A percentile compares a stretch with the other conserved stretches of the same genome.
phyloP scores from a whole-genome alignment of 2,888 invertebrate genomes.

The Amphipoea lucens region DNA sequence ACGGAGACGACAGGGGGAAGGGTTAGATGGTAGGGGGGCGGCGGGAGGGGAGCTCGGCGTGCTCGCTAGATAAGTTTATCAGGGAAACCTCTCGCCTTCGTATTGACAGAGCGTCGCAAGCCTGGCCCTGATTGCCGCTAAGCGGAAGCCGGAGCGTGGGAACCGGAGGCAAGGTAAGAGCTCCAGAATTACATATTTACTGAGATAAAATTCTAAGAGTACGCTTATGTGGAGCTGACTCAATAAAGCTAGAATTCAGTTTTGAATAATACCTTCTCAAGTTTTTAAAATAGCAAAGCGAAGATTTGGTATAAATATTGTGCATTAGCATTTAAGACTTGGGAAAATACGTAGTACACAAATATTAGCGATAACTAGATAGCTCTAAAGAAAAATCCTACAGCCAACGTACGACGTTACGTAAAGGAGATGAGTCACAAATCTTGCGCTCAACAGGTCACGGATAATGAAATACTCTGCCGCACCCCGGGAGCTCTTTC shows the following conservation, averaged over 20 bases:
- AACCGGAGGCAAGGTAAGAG: constrained; percentile 82
- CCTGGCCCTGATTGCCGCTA: constrained; percentile 88
- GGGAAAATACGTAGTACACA: constrained; percentile 32
- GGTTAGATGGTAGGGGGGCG: constrained; percentile 66
- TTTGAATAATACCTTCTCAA: constrained; percentile 20
- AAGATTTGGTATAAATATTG: constrained; percentile 39
- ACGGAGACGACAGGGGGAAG: constrained; percentile 80
- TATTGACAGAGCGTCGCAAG: constrained; percentile 89
- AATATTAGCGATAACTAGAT: constrained; percentile 53
- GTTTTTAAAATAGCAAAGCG: constrained; percentile 19
- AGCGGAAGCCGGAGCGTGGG: constrained; percentile 86
- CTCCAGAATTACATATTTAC: constrained; percentile 77
- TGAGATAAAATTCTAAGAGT: constrained; percentile 77
- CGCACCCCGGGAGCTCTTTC: constrained; percentile 82
- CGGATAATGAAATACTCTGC: constrained; percentile 86
- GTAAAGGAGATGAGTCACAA: constrained; percentile 83
- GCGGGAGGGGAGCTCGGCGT: constrained; percentile 60
- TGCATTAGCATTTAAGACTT: constrained; percentile 36
- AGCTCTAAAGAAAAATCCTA: constrained; percentile 67
- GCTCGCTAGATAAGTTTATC: constrained; percentile 88
- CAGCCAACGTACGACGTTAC: constrained; percentile 72
- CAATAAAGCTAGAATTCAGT: constrained; percentile 49
- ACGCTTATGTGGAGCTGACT: constrained; percentile 50
- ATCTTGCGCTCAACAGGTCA: constrained; percentile 88
- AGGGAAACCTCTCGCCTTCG: constrained; percentile 89